Conservation (phyloP, 2,888 invertebrate genomes). For the Chymomyza fuscimana region DNA sequence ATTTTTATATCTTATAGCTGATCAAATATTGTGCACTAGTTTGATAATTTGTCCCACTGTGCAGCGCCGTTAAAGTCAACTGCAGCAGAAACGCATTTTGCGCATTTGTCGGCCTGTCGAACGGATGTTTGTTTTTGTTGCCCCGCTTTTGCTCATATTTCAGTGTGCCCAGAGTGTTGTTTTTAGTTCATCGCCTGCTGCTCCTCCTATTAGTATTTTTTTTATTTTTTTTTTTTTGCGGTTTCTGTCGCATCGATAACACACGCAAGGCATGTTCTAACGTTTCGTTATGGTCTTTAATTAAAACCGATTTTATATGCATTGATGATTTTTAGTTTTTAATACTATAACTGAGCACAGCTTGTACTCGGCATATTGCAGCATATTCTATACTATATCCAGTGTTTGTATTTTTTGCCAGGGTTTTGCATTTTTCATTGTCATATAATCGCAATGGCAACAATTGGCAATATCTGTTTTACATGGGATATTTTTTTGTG, state of each 20-base stretch:
- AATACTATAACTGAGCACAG: conserved; percentile 20
- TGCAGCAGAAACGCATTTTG: conserved; percentile 43
- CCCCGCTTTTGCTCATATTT: background rate
- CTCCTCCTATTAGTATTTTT: conserved; percentile 5
- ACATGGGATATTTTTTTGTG: background rate
- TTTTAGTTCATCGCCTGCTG: conserved; percentile 19
- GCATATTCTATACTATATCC: background rate
- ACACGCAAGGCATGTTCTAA: conserved; percentile 12
- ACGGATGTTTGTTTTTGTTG: conserved; percentile 22
- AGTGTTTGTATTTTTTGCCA: background rate
- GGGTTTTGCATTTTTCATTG: background rate
- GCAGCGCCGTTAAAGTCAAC: background rate
- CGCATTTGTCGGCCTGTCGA: conserved; percentile 45
- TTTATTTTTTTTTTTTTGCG: conserved; percentile 17
- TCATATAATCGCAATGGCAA: conserved; percentile 2
- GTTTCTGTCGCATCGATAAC: conserved; percentile 39
- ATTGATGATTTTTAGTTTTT: conserved; percentile 38
- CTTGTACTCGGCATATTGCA: background rate
- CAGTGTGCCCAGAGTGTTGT: conserved; percentile 10
- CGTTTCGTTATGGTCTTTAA: conserved; percentile 34
- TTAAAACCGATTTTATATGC: conserved; percentile 44
- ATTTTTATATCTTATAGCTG: too few relatives aligned
- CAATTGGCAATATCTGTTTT: background rate
- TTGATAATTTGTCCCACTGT: too few relatives aligned
- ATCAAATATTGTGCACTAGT: too few relatives aligned